A percentile compares a stretch with the other conserved stretches of the same genome.
Conservation (phyloP, 1,140 invertebrate genomes). For the Dinoponera quadriceps region DNA sequence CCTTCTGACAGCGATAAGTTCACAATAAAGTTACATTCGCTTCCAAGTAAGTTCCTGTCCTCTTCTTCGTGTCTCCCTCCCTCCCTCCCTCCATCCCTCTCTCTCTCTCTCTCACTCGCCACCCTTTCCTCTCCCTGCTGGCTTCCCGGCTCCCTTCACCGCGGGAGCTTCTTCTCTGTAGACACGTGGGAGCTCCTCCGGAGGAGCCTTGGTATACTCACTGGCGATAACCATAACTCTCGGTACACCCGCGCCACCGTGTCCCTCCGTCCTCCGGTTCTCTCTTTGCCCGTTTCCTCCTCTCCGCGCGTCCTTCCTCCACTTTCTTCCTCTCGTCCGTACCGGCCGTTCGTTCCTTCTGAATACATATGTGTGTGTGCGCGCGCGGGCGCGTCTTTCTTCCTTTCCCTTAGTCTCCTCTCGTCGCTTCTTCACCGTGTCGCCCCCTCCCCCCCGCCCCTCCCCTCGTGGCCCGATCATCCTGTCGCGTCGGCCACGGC, state of each 20-base stretch:
- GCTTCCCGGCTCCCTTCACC: neutral
- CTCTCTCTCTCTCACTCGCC: slow-evolving; percentile 57
- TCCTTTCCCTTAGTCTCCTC: slow-evolving; percentile 58
- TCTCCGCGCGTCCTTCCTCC: slow-evolving; percentile 63
- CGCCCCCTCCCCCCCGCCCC: neutral
- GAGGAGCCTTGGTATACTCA: slow-evolving; percentile 53
- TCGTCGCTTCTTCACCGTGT: slow-evolving; percentile 4
- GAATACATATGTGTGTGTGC: too few relatives aligned
- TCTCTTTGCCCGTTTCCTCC: slow-evolving; percentile 37
- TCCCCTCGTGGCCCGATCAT: slow-evolving; percentile 26
- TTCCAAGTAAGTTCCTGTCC: slow-evolving; percentile 78
- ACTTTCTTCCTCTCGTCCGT: slow-evolving; percentile 9
- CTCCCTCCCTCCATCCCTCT: slow-evolving; percentile 64
- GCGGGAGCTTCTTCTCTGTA: slow-evolving; percentile 29
- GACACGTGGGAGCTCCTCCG: slow-evolving; percentile 58
- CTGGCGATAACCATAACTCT: slow-evolving; percentile 73
- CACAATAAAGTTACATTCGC: slow-evolving; percentile 84
- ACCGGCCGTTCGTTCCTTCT: slow-evolving; percentile 21
- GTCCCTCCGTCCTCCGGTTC: slow-evolving; percentile 55
- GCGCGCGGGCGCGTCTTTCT: neutral
- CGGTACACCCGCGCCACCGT: slow-evolving; percentile 64
- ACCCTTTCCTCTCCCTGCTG: slow-evolving; percentile 46
- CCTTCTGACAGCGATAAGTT: slow-evolving; percentile 84
- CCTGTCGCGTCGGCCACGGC: slow-evolving; percentile 48
- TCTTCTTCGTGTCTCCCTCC: slow-evolving; percentile 51